A percentile compares a stretch with the other conserved stretches of the same genome.
Evolutionary conservation across 1,140 invertebrate genomes (phyloP).

Genomic region (Stegodyphus mimosarum): DNA sequence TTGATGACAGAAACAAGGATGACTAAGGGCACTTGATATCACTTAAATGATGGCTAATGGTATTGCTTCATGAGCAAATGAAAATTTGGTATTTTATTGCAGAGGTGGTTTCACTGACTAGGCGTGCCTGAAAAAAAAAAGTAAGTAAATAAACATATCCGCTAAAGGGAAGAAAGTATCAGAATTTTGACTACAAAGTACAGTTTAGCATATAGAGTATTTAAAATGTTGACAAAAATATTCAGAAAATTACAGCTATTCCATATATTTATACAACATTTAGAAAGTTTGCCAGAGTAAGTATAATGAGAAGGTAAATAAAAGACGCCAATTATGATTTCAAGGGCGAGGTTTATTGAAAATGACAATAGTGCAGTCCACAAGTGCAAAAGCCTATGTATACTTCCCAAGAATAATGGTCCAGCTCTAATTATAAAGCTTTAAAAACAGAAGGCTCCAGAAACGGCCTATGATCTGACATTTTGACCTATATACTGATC

Average conservation of each 20-base stretch:
- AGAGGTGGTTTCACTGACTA: slow-evolving; percentile 12
- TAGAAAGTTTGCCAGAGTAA: background rate
- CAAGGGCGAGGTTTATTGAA: too few relatives aligned
- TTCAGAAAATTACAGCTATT: background rate
- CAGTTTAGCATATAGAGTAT: background rate
- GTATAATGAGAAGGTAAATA: background rate
- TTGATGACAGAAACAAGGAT: slow-evolving; percentile 9
- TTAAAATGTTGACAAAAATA: background rate
- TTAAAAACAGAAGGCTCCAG: too few relatives aligned
- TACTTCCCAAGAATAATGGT: too few relatives aligned
- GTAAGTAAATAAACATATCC: background rate
- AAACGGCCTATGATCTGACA: too few relatives aligned
- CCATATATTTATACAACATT: background rate
- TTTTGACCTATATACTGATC: too few relatives aligned
- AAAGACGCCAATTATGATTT: background rate
- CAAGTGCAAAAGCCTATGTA: too few relatives aligned
- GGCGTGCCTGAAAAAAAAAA: slow-evolving; percentile 37
- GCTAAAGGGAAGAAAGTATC: background rate
- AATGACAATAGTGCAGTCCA: too few relatives aligned
- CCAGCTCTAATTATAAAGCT: too few relatives aligned
- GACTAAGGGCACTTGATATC: slow-evolving; percentile 32
- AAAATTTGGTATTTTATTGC: slow-evolving; percentile 31
- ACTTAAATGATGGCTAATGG: slow-evolving; percentile 1
- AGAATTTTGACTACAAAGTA: too few relatives aligned
- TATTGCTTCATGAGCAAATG: background rate